Evolutionary conservation across 2,797 vertebrate species (phyloP).

Genomic region (Anguilla marmorata): DNA sequence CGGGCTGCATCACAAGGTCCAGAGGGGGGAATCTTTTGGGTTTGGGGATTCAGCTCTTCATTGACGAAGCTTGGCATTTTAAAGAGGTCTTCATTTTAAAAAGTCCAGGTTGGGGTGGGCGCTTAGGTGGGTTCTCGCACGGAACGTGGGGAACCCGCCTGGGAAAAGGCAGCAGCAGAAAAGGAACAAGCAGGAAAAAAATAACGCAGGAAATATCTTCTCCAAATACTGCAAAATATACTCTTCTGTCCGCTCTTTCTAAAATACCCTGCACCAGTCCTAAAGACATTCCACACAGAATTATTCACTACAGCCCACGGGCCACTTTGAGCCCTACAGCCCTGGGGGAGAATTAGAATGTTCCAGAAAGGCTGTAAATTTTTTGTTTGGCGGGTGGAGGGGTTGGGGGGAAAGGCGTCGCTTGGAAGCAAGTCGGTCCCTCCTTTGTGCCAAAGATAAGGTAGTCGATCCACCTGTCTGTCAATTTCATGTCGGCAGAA

Average conservation of each 20-base stretch:
- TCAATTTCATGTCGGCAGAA: background rate
- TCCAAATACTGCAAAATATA: conserved; percentile 29
- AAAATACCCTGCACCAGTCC: conserved; percentile 6
- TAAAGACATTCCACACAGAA: background rate
- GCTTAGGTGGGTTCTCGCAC: background rate
- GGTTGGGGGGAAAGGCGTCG: background rate
- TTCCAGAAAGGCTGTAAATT: background rate
- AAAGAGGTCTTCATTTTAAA: background rate
- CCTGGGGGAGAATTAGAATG: background rate
- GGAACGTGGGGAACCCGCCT: background rate
- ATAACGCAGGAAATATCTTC: background rate
- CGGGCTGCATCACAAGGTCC: background rate
- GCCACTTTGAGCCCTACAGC: background rate
- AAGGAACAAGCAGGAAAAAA: background rate
- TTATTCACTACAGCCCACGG: background rate
- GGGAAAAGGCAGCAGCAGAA: background rate
- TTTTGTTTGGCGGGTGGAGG: background rate
- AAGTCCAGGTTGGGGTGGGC: background rate
- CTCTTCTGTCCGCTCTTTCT: background rate
- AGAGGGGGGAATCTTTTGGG: background rate
- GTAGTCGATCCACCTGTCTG: background rate
- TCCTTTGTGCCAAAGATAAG: background rate
- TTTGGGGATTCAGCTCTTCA: background rate
- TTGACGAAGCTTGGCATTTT: background rate
- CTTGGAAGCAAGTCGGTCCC: background rate